Conservation (phyloP, 2,888 invertebrate genomes). For the Drosophila conformis region DNA sequence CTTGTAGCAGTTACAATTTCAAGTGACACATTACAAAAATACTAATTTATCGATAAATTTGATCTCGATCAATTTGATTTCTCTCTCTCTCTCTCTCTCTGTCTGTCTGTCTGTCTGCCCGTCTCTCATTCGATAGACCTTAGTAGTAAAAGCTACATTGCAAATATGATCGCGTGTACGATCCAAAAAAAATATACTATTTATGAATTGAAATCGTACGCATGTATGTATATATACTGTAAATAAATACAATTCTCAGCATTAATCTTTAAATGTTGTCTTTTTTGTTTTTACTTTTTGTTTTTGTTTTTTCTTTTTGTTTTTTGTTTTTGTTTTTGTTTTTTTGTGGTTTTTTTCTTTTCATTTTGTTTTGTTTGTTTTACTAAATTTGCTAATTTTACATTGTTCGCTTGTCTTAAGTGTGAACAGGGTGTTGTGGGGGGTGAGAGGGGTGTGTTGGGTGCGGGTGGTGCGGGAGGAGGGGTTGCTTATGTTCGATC, state of each 20-base stretch:
- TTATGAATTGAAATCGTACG: slow-evolving; percentile 11
- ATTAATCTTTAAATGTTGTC: slow-evolving; percentile 28
- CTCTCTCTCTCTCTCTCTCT: neutral
- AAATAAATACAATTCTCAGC: slow-evolving; percentile 55
- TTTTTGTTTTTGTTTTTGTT: neutral
- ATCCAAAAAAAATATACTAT: slow-evolving; percentile 16
- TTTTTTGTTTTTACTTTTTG: slow-evolving; percentile 10
- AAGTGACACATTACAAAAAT: slow-evolving; percentile 60
- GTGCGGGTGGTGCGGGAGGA: neutral
- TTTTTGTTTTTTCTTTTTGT: neutral
- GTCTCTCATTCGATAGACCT: slow-evolving; percentile 5
- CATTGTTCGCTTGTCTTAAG: slow-evolving; percentile 53
- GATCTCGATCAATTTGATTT: slow-evolving; percentile 6
- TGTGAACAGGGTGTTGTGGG: neutral
- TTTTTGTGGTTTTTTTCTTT: neutral
- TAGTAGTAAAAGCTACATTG: slow-evolving; percentile 23
- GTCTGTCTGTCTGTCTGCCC: neutral
- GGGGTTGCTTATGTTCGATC: slow-evolving; percentile 15
- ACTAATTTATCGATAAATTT: slow-evolving; percentile 28
- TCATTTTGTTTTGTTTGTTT: neutral
- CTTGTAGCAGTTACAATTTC: slow-evolving; percentile 56
- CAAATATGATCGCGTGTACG: slow-evolving; percentile 16
- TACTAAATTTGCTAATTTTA: slow-evolving; percentile 47
- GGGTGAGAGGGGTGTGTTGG: neutral
- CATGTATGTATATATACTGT: slow-evolving; percentile 19